Evolutionary conservation across 2,888 invertebrate species (phyloP).

Genomic region (Caenorhabditis sp.): DNA sequence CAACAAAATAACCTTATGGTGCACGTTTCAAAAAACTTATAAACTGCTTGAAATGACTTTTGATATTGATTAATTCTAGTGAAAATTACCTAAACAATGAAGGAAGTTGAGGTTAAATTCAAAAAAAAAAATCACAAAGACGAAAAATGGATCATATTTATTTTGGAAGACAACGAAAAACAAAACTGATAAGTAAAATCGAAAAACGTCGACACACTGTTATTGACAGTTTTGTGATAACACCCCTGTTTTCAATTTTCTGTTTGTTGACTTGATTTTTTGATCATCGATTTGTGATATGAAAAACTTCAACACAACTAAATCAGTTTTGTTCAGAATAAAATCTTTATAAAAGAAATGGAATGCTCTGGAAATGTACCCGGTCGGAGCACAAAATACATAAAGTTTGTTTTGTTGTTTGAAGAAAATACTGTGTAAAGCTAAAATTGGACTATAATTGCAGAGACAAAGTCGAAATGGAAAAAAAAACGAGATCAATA

Average conservation of each 20-base stretch:
- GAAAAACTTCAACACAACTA: too few species aligned
- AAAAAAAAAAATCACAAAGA: too few species aligned
- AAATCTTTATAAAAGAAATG: neutral
- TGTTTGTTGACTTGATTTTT: neutral
- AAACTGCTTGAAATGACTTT: too few species aligned
- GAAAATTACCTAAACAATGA: too few species aligned
- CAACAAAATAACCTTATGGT: too few species aligned
- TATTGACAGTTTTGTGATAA: neutral
- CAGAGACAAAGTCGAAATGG: conserved; percentile 3
- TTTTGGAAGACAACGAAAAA: neutral
- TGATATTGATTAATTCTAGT: too few species aligned
- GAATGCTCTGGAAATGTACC: neutral
- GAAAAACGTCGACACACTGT: conserved; percentile 5
- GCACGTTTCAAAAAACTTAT: too few species aligned
- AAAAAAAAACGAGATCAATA: conserved; percentile 47
- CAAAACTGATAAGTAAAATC: conserved; percentile 1
- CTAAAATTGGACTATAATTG: conserved; percentile 1
- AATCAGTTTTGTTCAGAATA: too few species aligned
- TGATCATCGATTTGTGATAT: too few species aligned
- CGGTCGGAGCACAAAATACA: conserved; percentile 5
- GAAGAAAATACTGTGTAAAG: too few species aligned
- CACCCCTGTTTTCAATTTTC: conserved; percentile 7
- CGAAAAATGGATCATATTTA: neutral
- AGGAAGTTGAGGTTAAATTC: too few species aligned
- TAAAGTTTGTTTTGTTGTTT: too few species aligned